Percentiles rank a stretch among this genome's conserved stretches.
Conservation (phyloP, 2,113 vertebrate genomes). For the Sporophila hypoxantha region DNA sequence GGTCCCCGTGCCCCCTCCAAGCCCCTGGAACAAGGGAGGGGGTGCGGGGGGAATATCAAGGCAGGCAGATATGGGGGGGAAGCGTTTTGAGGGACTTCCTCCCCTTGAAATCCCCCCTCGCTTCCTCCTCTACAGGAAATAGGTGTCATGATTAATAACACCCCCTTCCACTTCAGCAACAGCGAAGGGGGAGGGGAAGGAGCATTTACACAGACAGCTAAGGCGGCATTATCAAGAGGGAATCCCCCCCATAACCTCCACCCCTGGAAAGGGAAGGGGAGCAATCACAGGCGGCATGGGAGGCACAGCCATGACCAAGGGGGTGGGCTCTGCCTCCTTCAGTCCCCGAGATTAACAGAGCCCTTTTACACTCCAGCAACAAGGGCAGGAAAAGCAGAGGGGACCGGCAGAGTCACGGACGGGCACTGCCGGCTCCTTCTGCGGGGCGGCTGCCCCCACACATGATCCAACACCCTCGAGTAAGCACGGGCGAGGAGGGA, state of each 20-base stretch:
- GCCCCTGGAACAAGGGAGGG: slow-evolving; percentile 28
- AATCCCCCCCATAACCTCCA: slow-evolving; percentile 47
- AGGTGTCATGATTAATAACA: slow-evolving; percentile 74
- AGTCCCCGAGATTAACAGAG: not conserved
- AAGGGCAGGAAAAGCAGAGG: slow-evolving; percentile 28
- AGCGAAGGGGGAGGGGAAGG: slow-evolving; percentile 42
- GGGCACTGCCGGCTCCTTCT: slow-evolving; percentile 4
- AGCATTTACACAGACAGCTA: slow-evolving; percentile 54
- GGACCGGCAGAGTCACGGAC: slow-evolving; percentile 35
- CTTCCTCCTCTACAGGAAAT: slow-evolving; percentile 65
- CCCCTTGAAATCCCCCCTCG: slow-evolving; percentile 57
- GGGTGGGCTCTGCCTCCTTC: slow-evolving; percentile 27
- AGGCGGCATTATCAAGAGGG: slow-evolving; percentile 36
- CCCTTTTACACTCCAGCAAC: slow-evolving; percentile 17
- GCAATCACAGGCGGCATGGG: not conserved
- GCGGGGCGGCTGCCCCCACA: slow-evolving; percentile 3
- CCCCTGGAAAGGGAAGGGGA: slow-evolving; percentile 2
- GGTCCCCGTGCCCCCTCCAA: slow-evolving; percentile 34
- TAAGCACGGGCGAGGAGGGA: slow-evolving; percentile 39
- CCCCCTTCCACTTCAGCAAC: slow-evolving; percentile 70
- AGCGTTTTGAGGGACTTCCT: slow-evolving; percentile 53
- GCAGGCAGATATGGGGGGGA: slow-evolving; percentile 10
- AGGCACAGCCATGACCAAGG: not conserved
- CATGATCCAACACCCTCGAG: slow-evolving; percentile 29
- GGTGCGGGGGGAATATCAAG: not conserved